Conservation (phyloP, 2,888 invertebrate species). For the Colostygia pectinataria region DNA sequence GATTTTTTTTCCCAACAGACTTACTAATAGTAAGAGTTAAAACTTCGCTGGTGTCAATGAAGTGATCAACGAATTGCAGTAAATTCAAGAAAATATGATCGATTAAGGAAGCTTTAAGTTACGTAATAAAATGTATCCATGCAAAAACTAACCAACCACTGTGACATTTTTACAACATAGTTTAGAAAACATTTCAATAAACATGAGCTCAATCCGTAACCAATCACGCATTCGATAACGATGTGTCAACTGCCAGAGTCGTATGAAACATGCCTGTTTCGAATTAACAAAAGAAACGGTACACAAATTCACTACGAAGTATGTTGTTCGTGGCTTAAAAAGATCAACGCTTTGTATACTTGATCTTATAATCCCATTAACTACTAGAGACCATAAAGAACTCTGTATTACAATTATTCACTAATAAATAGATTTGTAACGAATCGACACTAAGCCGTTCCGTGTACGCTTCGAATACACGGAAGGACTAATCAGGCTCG, state of each 20-base stretch:
- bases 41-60: no score
- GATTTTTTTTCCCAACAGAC: no score
- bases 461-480: slow-evolving; percentile 19
- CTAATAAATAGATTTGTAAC: slow-evolving; percentile 29
- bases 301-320: slow-evolving; percentile 9
- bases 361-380: slow-evolving; percentile 40
- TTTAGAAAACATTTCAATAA: slow-evolving; percentile 22
- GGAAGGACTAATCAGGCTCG: slow-evolving; percentile 8
- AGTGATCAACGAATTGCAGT: no score
- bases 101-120: no score
- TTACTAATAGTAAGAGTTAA: no score
- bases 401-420: slow-evolving; percentile 35
- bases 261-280: slow-evolving; percentile 21
- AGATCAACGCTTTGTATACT: slow-evolving; percentile 16
- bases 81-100: no score
- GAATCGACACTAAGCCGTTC: slow-evolving; percentile 32
- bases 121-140: neutral
- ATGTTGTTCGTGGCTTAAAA: slow-evolving; percentile 5
- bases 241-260: slow-evolving; percentile 20
- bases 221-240: slow-evolving; percentile 30
- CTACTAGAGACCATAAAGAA: slow-evolving; percentile 40
- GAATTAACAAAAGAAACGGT: slow-evolving; percentile 5
- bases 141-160: neutral
- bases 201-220: slow-evolving; percentile 26
- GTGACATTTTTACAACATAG: neutral